Evolutionary conservation across 2,797 vertebrate genomes (phyloP).

Genomic region (Sciurus carolinensis): DNA sequence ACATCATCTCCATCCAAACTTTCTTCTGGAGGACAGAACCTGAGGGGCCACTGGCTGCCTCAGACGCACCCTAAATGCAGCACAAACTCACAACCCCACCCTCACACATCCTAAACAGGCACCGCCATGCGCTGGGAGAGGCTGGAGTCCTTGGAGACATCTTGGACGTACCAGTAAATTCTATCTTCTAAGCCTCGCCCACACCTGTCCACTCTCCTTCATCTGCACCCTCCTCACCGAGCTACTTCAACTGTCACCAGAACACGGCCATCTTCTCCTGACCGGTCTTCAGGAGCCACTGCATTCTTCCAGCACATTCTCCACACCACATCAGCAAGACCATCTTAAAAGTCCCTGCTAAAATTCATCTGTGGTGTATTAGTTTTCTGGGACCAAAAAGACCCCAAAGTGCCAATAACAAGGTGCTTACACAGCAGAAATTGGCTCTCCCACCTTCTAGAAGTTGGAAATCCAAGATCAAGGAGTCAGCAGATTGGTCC

Average conservation of each 20-base stretch:
- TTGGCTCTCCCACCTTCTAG: rapidly evolving
- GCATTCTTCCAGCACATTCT: background rate
- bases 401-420: background rate
- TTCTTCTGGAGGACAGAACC: background rate
- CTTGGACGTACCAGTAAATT: background rate
- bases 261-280: background rate
- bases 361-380: too few relatives aligned
- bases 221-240: background rate
- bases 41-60: background rate
- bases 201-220: background rate
- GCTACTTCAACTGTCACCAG: background rate
- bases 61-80: background rate
- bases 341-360: background rate
- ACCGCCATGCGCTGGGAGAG: background rate
- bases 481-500: background rate
- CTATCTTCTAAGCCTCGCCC: background rate
- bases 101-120: background rate
- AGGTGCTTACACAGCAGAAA: rapidly evolving
- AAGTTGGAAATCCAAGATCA: background rate
- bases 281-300: background rate
- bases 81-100: background rate
- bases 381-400: too few relatives aligned
- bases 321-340: too few relatives aligned
- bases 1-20: background rate
- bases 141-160: background rate